Conservation (phyloP, 2,888 invertebrate species). For the Leptodirus hochenwartii region DNA sequence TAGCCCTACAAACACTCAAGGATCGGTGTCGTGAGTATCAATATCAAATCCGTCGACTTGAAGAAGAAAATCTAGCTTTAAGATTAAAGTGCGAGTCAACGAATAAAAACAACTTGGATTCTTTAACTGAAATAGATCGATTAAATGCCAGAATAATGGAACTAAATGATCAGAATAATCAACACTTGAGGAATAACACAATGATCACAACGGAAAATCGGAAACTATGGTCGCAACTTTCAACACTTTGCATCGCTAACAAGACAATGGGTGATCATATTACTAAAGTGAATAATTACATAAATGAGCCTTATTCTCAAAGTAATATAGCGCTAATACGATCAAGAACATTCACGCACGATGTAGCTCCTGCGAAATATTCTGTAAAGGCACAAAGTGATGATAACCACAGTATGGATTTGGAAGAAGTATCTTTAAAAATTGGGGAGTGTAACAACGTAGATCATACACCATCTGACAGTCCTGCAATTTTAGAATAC, state of each 20-base stretch:
- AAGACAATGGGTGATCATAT: constrained; percentile 32
- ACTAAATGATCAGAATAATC: constrained; percentile 54
- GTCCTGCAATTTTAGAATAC: too few species aligned
- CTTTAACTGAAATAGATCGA: constrained; percentile 26
- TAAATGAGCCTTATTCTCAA: constrained; percentile 26
- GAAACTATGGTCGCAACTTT: constrained; percentile 58
- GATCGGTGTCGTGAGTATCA: constrained; percentile 64
- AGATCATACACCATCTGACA: too few species aligned
- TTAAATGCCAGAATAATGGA: constrained; percentile 48
- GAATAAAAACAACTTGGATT: constrained; percentile 13
- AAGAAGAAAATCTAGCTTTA: constrained; percentile 57
- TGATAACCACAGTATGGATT: constrained; percentile 41
- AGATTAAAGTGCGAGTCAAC: constrained; percentile 24
- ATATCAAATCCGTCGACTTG: constrained; percentile 45
- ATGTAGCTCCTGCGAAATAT: constrained; percentile 36
- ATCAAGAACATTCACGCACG: constrained; percentile 50
- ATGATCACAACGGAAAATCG: constrained; percentile 72
- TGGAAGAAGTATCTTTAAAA: constrained; percentile 62
- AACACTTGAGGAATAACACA: constrained; percentile 54
- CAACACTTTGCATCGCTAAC: constrained; percentile 40
- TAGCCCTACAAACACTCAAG: constrained; percentile 65
- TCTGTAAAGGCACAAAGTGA: constrained; percentile 29
- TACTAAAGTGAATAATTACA: constrained; percentile 32
- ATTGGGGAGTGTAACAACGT: too few species aligned
- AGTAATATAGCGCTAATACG: constrained; percentile 29